Conservation (phyloP, 1,140 invertebrate species). For the Penaeus vannamei region DNA sequence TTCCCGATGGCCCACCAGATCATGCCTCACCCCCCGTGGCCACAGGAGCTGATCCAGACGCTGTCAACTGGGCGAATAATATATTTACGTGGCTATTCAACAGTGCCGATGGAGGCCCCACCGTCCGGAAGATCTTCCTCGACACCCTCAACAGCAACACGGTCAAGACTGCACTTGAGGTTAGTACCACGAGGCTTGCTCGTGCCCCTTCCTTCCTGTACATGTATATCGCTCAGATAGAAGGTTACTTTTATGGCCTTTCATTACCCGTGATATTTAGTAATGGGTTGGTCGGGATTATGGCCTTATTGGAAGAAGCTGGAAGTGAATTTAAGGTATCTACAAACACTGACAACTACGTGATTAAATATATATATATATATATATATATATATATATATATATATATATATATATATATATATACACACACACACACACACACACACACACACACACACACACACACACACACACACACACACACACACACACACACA, state of each 20-base stretch:
- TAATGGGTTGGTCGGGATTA: too few relatives aligned
- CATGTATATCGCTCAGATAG: neutral
- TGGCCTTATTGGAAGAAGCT: too few relatives aligned
- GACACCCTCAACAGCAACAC: slow-evolving; percentile 60
- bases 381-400: too few relatives aligned
- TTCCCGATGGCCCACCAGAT: slow-evolving; percentile 32
- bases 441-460: too few relatives aligned
- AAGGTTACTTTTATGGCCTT: neutral
- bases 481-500: too few relatives aligned
- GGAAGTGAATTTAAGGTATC: too few relatives aligned
- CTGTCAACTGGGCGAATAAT: slow-evolving; percentile 55
- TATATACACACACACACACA: too few relatives aligned
- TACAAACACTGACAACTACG: too few relatives aligned
- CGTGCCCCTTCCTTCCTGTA: neutral
- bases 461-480: too few relatives aligned
- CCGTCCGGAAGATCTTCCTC: slow-evolving; percentile 50
- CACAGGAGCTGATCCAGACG: slow-evolving; percentile 60
- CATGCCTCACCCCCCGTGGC: slow-evolving; percentile 51
- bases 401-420: too few relatives aligned
- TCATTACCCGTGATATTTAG: too few relatives aligned
- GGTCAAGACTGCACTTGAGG: slow-evolving; percentile 57
- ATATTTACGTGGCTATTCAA: slow-evolving; percentile 60
- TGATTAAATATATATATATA: too few relatives aligned
- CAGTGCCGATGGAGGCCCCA: slow-evolving; percentile 52
- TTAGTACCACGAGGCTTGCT: slow-evolving; percentile 17